Percentiles rank a stretch among this genome's conserved stretches.
These are phyloP conservation scores for Uloborus diversus DNA, from an alignment of 1,140 invertebrate species.

Conservation along the genomic window DNA sequence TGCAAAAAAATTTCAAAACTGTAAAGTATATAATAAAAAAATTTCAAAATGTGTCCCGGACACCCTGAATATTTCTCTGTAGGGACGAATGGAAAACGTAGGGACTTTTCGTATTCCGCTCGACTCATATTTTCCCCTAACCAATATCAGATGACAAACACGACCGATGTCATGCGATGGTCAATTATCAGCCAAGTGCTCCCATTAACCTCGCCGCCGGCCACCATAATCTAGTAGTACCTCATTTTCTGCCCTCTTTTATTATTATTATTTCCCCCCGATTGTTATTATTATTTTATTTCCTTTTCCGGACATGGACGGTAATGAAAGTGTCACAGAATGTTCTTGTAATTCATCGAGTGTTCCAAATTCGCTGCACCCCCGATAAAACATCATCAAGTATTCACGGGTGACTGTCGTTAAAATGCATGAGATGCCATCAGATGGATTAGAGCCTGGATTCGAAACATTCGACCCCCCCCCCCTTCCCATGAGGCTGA, in stretches of 20 bases:
- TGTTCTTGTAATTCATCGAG: slow-evolving; percentile 40
- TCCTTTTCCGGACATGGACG: not conserved
- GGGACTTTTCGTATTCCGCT: not conserved
- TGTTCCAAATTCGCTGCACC: slow-evolving; percentile 29
- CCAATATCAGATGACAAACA: slow-evolving; percentile 28
- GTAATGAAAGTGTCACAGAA: slow-evolving; percentile 47
- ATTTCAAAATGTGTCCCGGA: too few species aligned
- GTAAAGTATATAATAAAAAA: too few species aligned
- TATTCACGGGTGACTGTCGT: slow-evolving; percentile 20
- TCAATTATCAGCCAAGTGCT: slow-evolving; percentile 51
- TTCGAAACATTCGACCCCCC: too few species aligned
- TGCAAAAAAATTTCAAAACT: too few species aligned
- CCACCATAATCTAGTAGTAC: slow-evolving; percentile 28
- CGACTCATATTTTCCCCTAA: not conserved
- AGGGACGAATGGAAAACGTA: not conserved
- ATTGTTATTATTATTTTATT: not conserved
- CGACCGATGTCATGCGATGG: slow-evolving; percentile 32
- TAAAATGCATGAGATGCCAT: slow-evolving; percentile 36
- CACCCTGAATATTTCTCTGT: too few species aligned
- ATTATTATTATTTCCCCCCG: slow-evolving; percentile 1
- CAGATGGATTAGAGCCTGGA: not conserved
- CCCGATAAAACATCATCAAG: slow-evolving; percentile 52
- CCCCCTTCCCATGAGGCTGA: too few species aligned
- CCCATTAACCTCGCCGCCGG: slow-evolving; percentile 32
- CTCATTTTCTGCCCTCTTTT: not conserved